These are phyloP conservation scores for Ormyrus labotus DNA, from an alignment of 2,888 invertebrate genomes.

Conservation along the genomic window DNA sequence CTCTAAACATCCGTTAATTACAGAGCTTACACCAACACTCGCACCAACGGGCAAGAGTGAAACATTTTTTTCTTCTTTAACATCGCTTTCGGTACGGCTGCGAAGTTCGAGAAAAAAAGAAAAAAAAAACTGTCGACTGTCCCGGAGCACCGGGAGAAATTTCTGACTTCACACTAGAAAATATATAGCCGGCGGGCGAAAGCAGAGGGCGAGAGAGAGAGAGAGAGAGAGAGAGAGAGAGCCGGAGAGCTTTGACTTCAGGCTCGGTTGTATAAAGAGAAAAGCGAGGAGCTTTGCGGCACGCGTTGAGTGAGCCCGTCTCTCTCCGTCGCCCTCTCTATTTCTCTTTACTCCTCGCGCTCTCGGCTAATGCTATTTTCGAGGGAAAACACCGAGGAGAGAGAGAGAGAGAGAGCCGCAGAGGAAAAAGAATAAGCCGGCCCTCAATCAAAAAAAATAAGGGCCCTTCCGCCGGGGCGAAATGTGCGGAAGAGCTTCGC, in stretches of 20 bases:
- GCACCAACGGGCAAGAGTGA: too few species aligned
- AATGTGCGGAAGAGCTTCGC: slow-evolving; percentile 12
- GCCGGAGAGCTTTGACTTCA: slow-evolving; percentile 25
- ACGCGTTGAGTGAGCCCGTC: slow-evolving; percentile 13
- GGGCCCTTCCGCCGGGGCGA: slow-evolving; percentile 15
- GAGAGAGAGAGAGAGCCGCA: neutral
- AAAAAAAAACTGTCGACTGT: too few species aligned
- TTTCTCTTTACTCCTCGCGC: slow-evolving; percentile 37
- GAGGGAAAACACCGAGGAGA: slow-evolving; percentile 10
- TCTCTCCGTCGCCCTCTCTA: slow-evolving; percentile 36
- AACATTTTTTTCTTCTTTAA: too few species aligned
- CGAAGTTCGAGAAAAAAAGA: too few species aligned
- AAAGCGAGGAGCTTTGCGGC: slow-evolving; percentile 9
- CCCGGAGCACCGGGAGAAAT: neutral
- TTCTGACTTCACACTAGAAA: slow-evolving; percentile 4
- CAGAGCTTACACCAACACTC: too few species aligned
- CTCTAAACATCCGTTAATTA: too few species aligned
- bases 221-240: neutral
- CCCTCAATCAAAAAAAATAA: slow-evolving; percentile 37
- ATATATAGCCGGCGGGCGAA: neutral
- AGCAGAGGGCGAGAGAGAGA: neutral
- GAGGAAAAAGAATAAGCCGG: neutral
- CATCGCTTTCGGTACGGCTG: too few species aligned
- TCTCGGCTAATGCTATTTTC: slow-evolving; percentile 42
- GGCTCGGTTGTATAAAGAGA: neutral